Evolutionary conservation across 2,113 vertebrate genomes (phyloP), one percentile per base, ranked within the genome.

Genomic region (Crypturellus undulatus): DNA sequence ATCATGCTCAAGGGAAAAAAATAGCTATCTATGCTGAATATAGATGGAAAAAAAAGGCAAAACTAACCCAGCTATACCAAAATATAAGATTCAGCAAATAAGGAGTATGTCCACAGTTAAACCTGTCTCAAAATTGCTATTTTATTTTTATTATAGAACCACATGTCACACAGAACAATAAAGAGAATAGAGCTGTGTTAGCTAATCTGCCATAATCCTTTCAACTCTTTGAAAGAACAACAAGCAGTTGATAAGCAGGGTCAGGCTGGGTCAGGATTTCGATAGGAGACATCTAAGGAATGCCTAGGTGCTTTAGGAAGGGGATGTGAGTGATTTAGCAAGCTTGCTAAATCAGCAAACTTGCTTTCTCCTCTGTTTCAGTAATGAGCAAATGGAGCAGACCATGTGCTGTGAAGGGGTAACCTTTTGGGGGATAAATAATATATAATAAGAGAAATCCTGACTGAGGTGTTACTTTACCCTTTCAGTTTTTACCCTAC

Each of bases 151-250:
- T 90, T 62, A 54, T 45, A 70, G 40, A 81, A 76, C 32, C 18
- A 12, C 63, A 42, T 72, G 65, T 75, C 79, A 89, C 38, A 60
- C 58, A 60, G 76, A 84, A 90, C 87, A 86, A 40, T 59, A 40
- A 3, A 79, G 65, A 22, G 59, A 83, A 94, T 34, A 43, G 83
- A 90, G 56, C 77, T 58, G 24, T 65, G 85, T 81, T 96, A 92
- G 77, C 77, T 96, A 97, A 97, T 90, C 94, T 93, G 83, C 83
- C 73, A 38, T 96, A 96, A 96, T 95, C 95, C 80, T 96, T 95
- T 94, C 92, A 93, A 81, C 85, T 67, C 84, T 87, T 62, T 91
- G 87, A 84, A 96, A 95, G 93, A 93, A 90, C 67, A 96, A 94
- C 92, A 96, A 95, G 80, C 8, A 0, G 59, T 92, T 92, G 96